phyloP scores from a whole-genome alignment of 2,888 invertebrate genomes.

The Catocala nupta region DNA sequence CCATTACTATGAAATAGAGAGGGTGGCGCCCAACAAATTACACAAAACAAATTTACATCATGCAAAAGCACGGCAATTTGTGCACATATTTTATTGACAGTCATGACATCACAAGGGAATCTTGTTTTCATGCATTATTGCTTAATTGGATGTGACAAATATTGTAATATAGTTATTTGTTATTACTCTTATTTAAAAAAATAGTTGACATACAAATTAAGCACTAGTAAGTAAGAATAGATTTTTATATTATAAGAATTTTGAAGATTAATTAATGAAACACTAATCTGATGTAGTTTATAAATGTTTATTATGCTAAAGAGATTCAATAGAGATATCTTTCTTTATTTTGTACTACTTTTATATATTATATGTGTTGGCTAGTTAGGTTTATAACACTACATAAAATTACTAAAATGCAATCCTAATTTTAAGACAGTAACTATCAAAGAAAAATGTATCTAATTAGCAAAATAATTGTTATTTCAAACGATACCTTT shows the following conservation, averaged over 20 bases:
- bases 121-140: slow-evolving; percentile 2
- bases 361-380: too few species aligned
- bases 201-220: too few species aligned
- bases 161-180: not conserved
- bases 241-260: too few species aligned
- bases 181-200: too few species aligned
- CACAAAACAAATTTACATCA: slow-evolving; percentile 53
- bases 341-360: too few species aligned
- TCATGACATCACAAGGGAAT: not conserved
- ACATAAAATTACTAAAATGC: not conserved
- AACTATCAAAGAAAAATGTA: not conserved
- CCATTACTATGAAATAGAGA: slow-evolving; percentile 63
- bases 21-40: slow-evolving; percentile 61
- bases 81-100: slow-evolving; percentile 5
- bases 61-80: not conserved
- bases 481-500: slow-evolving; percentile 65
- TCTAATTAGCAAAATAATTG: slow-evolving; percentile 4
- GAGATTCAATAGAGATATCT: too few species aligned
- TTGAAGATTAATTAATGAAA: too few species aligned
- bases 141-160: not conserved
- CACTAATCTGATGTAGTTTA: too few species aligned
- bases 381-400: not conserved
- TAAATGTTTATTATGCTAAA: too few species aligned
- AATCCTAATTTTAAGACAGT: slow-evolving; percentile 5
- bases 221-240: too few species aligned